Evolutionary conservation across 2,888 invertebrate species (phyloP), one percentile per base, ranked within the genome.

Genomic region (Argyra leucocephala): DNA sequence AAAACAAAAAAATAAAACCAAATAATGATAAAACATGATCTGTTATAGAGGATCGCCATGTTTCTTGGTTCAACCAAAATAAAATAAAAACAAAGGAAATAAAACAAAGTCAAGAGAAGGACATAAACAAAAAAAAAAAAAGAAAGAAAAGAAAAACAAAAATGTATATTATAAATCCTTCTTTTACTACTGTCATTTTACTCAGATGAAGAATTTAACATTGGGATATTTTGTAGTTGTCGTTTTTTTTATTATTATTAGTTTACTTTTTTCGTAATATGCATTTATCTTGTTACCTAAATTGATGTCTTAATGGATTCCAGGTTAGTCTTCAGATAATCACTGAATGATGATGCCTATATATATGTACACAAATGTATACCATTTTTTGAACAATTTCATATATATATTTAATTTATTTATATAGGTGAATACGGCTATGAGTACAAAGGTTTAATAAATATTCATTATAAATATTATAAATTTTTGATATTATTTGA

Each of bases 301-400:
- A 48, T 48, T 48, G 48, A 48, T 48, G 48, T 48, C 48, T 48
- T 48, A 48, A 48, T 48, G 48, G 48, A 48, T 48, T 48, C 48
- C 48, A 48, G n/a, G 18, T 48, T 48, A 48, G 48, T 48, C 1
- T 48, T 48, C 48, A 48, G 48, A 48, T 48, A 48, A 48, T 48
- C 48, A 48, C 1, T 48, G 48, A 18, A 48, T 31, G 31, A 31
- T 26, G 9, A 26, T 26, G 9, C 9, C 4, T 37, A 12, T 12
- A 37, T 48, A 48, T 48, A 48, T 31, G 31, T 7, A 10, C 12
- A 3, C 31, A 31, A 6, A 31, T 12, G 2, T 31, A 31, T 31
- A 31, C n/a, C n/a, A n/a, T n/a, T n/a, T n/a, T n/a, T n/a, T n/a
- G n/a, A n/a, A n/a, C n/a, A n/a, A n/a, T n/a, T n/a, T n/a, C n/a